A percentile compares a stretch with the other conserved stretches of the same genome.
phyloP scores from a whole-genome alignment of 2,888 invertebrate genomes.

The Trissolcus brochymenae region DNA sequence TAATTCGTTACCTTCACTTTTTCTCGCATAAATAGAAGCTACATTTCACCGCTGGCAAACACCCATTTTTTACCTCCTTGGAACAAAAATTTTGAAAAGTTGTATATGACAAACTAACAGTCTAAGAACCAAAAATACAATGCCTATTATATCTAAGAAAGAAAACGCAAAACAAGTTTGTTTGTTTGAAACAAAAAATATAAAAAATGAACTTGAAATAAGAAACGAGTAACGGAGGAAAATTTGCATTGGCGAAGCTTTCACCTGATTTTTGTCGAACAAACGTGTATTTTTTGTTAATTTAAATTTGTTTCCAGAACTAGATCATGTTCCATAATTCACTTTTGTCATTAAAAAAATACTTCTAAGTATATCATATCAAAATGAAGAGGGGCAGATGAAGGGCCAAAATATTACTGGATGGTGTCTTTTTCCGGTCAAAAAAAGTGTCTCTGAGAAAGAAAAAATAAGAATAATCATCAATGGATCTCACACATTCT shows the following conservation, averaged over 20 bases:
- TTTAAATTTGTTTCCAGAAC: constrained; percentile 1
- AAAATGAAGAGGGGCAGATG: constrained; percentile 23
- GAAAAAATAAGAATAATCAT: constrained; percentile 29
- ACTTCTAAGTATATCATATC: constrained; percentile 26
- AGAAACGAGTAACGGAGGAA: constrained; percentile 10
- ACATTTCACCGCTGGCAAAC: constrained; percentile 32
- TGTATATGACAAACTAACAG: constrained; percentile 3
- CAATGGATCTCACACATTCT: constrained; percentile 26
- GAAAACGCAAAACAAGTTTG: no score
- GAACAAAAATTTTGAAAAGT: constrained; percentile 1
- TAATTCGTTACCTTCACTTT: constrained; percentile 36
- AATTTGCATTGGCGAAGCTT: constrained; percentile 24
- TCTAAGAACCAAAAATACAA: no score
- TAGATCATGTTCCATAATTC: constrained; percentile 13
- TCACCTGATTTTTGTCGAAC: constrained; percentile 28
- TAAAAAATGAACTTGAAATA: no score
- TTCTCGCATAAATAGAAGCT: constrained; percentile 37
- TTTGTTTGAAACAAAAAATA: no score
- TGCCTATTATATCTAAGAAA: no score
- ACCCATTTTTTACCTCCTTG: constrained; percentile 44
- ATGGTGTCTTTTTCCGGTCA: constrained; percentile 16
- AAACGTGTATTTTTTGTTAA: constrained; percentile 25
- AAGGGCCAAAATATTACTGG: constrained; percentile 10
- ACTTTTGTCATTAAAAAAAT: constrained; percentile 45
- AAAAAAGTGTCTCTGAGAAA: constrained; percentile 27